Base-by-base conservation (phyloP, 1,140 invertebrate genomes). In the Melipona quadrifasciata region DNA sequence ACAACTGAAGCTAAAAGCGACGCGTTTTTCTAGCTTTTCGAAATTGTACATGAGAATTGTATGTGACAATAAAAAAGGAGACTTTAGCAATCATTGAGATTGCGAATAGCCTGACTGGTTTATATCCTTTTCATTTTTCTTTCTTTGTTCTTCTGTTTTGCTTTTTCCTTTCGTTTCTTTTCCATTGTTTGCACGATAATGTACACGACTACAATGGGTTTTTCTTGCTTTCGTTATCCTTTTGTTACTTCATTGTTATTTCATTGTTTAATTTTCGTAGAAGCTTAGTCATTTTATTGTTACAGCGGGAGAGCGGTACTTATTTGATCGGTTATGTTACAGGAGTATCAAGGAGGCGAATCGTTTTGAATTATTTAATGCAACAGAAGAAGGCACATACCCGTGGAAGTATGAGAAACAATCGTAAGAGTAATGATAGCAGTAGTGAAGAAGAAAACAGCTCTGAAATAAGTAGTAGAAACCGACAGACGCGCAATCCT, bases 151-250 rank as follows among this genome's bases (percentile, higher is more conserved):
- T 3, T 47, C 6, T 10, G 39, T 47, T 47, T 47, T 47, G 39
- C 39, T 47, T 39, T 5, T 68, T 39, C 5, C 21, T 11, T 39
- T 39, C 12, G 34, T 4, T 11, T 11, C 10, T 67, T 67, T 19
- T 67, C 39, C 8, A 47, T 47, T 47, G 39, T 47, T 31, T 67
- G 19, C 12, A 4, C 10, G 16, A 51, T 12, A n/a, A n/a, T 16
- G 39, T n/a, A n/a, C 11, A 71, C 68, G 68, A 71, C 68, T 71
- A 71, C 39, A 71, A 47, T 71, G 68, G 68, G 68, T 71, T 16
- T 16, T n/a, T 12, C 19, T 51, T 11, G 21, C 24, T 70, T 47
- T 10, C 4, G 24, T 71, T n/a, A 0, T 19, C 34, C 21, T 70
- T 64, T 27, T n/a, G 11, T 64, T 64, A 64, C 4, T 0, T 21